Evolutionary conservation across 2,113 vertebrate species (phyloP).

Genomic region (Gymnarchus niloticus): DNA sequence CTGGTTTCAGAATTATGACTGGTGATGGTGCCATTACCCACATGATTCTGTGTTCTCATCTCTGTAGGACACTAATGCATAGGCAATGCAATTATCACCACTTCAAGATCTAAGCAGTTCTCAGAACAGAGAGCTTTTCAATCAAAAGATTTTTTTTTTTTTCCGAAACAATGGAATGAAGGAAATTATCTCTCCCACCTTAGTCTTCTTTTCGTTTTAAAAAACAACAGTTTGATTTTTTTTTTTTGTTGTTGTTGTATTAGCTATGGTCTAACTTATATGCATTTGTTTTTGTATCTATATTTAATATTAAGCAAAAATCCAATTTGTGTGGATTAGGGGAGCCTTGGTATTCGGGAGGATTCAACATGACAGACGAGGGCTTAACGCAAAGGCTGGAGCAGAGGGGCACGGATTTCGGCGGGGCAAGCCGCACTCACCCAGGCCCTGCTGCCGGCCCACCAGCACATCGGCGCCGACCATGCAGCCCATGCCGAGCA

Average conservation of each 20-base stretch:
- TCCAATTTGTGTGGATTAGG: constrained; percentile 19
- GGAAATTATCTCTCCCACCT: not conserved
- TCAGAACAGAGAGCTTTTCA: not conserved
- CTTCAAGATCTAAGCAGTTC: not conserved
- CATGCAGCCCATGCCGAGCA: constrained; percentile 90
- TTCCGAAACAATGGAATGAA: not conserved
- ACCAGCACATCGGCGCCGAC: constrained; percentile 84
- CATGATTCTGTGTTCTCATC: not conserved
- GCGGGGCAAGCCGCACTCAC: constrained; percentile 53
- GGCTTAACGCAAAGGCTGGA: not conserved
- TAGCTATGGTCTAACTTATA: not conserved
- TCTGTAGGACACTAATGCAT: not conserved
- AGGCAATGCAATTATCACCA: not conserved
- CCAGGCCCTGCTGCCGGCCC: constrained; percentile 81
- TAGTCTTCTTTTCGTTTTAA: not conserved
- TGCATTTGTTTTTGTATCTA: constrained; percentile 24
- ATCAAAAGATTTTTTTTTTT: not conserved
- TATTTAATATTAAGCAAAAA: constrained; percentile 37
- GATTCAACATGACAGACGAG: not conserved
- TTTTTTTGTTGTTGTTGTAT: not conserved
- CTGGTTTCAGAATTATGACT: not conserved
- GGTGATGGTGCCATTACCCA: not conserved
- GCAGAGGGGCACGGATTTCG: not conserved
- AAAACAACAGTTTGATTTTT: not conserved
- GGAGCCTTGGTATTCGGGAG: not conserved